These are phyloP conservation scores for Helogale parvula DNA, from an alignment of 2,113 vertebrate species.

Conservation along the genomic window DNA sequence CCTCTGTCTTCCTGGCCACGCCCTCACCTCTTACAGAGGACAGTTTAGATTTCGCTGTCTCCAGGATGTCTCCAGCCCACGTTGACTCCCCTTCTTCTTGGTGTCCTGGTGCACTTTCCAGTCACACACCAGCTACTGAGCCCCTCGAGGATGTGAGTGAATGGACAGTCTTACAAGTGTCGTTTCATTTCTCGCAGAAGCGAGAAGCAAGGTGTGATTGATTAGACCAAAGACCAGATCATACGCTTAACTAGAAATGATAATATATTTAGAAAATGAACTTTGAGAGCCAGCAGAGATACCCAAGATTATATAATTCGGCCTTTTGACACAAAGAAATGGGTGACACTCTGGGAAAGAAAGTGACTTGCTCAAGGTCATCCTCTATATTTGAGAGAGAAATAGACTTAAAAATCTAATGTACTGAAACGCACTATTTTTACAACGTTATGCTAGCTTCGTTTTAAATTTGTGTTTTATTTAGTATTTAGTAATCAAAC, in stretches of 20 bases:
- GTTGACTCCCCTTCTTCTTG: background rate
- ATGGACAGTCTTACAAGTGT: background rate
- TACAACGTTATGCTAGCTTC: background rate
- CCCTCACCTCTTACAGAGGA: background rate
- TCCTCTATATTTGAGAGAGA: background rate
- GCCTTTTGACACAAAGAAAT: background rate
- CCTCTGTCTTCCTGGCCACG: background rate
- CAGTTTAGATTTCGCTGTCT: background rate
- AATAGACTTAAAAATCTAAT: background rate
- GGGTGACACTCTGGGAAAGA: background rate
- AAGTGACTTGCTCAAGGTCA: background rate
- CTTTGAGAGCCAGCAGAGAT: background rate
- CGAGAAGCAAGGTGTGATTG: background rate
- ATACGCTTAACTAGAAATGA: background rate
- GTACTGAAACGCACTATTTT: background rate
- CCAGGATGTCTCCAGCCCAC: background rate
- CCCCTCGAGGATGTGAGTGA: background rate
- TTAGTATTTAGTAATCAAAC: background rate
- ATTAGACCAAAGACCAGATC: background rate
- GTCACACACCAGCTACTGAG: background rate
- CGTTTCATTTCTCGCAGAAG: background rate
- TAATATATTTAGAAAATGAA: background rate
- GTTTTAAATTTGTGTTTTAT: slow-evolving; percentile 23
- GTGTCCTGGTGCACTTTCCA: background rate
- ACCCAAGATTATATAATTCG: background rate